phyloP scores from a whole-genome alignment of 2,113 vertebrate genomes.

The Clarias macrocephalus region DNA sequence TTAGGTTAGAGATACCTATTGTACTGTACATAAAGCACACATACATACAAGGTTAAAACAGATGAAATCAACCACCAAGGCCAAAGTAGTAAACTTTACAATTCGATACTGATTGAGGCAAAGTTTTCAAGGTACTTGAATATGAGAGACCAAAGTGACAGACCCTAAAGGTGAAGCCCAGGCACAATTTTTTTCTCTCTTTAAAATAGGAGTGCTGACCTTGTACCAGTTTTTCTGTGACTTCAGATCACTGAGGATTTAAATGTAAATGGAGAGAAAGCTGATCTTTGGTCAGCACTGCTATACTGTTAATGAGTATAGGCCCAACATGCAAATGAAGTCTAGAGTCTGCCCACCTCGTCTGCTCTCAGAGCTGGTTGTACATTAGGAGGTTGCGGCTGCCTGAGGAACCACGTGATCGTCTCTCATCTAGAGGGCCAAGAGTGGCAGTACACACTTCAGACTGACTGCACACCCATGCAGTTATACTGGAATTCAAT shows the following conservation, averaged over 20 bases:
- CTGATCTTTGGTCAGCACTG: slow-evolving; percentile 45
- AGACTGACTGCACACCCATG: slow-evolving; percentile 52
- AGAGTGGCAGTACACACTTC: slow-evolving; percentile 68
- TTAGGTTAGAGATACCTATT: neutral
- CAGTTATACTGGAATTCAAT: slow-evolving; percentile 28
- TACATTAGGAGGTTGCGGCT: slow-evolving; percentile 63
- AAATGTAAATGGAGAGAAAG: neutral
- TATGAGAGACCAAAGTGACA: slow-evolving; percentile 26
- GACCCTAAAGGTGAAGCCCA: slow-evolving; percentile 29
- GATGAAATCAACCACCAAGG: slow-evolving; percentile 18
- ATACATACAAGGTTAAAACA: neutral
- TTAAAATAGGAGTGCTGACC: slow-evolving; percentile 42
- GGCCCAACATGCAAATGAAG: slow-evolving; percentile 51
- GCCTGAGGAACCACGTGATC: slow-evolving; percentile 61
- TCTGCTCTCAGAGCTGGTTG: slow-evolving; percentile 75
- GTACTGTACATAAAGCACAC: neutral
- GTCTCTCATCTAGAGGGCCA: slow-evolving; percentile 77
- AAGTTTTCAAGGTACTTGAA: neutral
- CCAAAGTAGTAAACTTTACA: neutral
- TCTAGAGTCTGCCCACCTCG: slow-evolving; percentile 60
- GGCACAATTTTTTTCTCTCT: neutral
- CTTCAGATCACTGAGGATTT: slow-evolving; percentile 7
- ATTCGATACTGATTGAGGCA: neutral
- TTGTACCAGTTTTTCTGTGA: slow-evolving; percentile 32
- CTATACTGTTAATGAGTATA: slow-evolving; percentile 56